phyloP scores from a whole-genome alignment of 2,797 vertebrate species.

The Echiichthys vipera region DNA sequence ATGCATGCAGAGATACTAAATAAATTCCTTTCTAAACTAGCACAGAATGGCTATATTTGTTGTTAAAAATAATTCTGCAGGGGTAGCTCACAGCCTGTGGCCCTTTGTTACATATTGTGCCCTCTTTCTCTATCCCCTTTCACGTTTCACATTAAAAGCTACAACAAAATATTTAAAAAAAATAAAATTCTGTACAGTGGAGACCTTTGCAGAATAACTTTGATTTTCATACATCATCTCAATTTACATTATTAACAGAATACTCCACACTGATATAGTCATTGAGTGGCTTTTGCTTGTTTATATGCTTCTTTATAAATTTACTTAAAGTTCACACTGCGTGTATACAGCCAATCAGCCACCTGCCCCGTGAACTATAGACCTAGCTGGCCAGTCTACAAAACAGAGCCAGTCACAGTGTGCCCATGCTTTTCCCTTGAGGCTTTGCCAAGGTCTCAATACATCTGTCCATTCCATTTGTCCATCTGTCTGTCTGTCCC shows the following conservation, averaged over 20 bases:
- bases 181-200: neutral
- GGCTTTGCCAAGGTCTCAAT: conserved; percentile 52
- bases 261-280: neutral
- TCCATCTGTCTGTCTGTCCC: conserved; percentile 70
- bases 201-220: neutral
- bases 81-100: too few relatives aligned
- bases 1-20: neutral
- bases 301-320: neutral
- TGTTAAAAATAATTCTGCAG: too few relatives aligned
- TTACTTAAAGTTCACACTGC: conserved; percentile 21
- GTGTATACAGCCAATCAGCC: conserved; percentile 24
- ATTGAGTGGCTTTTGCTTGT: neutral
- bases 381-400: conserved; percentile 54
- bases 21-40: neutral
- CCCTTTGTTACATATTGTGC: too few relatives aligned
- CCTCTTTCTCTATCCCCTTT: too few relatives aligned
- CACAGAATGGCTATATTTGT: neutral
- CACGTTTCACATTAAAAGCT: too few relatives aligned
- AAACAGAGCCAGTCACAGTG: conserved; percentile 38
- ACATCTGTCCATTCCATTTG: conserved; percentile 73
- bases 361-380: conserved; percentile 50
- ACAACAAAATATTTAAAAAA: too few relatives aligned
- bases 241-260: neutral
- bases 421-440: conserved; percentile 42
- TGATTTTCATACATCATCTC: neutral